Base-by-base conservation (phyloP, 2,888 invertebrate genomes). In the Pseudeuparius sepicola region DNA sequence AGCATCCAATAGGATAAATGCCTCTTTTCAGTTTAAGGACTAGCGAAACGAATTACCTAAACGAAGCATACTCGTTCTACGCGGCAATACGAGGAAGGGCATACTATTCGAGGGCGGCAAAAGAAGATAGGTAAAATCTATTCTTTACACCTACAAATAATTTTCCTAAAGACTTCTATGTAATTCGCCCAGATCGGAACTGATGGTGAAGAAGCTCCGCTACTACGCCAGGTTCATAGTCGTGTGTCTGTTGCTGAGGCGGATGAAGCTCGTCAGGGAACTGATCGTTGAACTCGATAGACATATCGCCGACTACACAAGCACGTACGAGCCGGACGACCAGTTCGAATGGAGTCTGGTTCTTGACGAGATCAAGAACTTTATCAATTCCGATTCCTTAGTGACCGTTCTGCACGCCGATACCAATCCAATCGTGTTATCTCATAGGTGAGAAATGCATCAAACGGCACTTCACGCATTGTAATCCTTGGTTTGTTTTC, bases 141-240 rank as follows among this genome's bases (percentile, higher is more conserved):
- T 20, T 20, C 20, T 20, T 20, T n/a, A n/a, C n/a, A 7, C n/a
- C 6, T 6, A 20, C n/a, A 20, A 7, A 7, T 20, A 20, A 7
- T 20, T 20, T 20, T n/a, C n/a, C 20, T 7, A 7, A 20, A 6
- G 6, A 20, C n/a, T 20, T 20, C 7, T 20, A 20, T n/a, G 20
- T 23, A 12, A 20, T 41, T 43, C 23, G 59, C 55, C 34, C 46
- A 67, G 68, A 51, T 84, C 92, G 48, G 94, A 96, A 60, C 63
- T 96, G 43, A 93, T 96, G 88, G 92, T 96, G 44, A 96, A 96
- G 65, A 96, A 96, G 63, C 67, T 96, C 35, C 67, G 83, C 39
- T 96, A 93, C 60, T 96, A 94, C 64, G 93, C 94, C 13, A 73
- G 96, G 43, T 96, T 93, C 63, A 94, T 96, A 56, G 92, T 94